Evolutionary conservation across 1,140 invertebrate species (phyloP).

Genomic region (Calliopsis andreniformis): DNA sequence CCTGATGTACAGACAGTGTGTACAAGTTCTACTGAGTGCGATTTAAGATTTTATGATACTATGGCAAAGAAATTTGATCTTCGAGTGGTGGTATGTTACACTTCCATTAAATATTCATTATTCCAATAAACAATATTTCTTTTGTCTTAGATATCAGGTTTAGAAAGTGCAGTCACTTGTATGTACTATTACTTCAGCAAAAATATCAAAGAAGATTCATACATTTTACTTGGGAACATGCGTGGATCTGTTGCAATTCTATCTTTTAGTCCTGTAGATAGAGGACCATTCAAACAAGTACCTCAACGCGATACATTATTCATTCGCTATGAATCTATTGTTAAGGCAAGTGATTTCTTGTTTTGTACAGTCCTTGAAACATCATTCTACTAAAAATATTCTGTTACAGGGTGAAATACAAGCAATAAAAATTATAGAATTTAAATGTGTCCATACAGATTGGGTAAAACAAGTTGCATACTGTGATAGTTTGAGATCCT

Average conservation of each 20-base stretch:
- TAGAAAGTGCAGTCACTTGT: conserved; percentile 70
- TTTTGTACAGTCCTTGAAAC: background rate
- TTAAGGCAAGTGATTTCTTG: conserved; percentile 73
- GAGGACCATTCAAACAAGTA: conserved; percentile 86
- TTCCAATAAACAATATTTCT: conserved; percentile 29
- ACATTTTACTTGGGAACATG: conserved; percentile 85
- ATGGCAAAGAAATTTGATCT: conserved; percentile 86
- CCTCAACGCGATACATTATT: conserved; percentile 82
- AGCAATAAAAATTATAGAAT: conserved; percentile 81
- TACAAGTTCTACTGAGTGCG: conserved; percentile 85
- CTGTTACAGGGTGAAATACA: conserved; percentile 65
- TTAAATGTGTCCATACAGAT: conserved; percentile 83
- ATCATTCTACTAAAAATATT: conserved; percentile 2
- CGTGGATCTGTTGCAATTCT: conserved; percentile 85
- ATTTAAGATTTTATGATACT: conserved; percentile 88
- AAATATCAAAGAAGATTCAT: conserved; percentile 82
- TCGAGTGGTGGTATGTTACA: conserved; percentile 77
- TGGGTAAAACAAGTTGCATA: conserved; percentile 85
- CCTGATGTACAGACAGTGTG: conserved; percentile 87
- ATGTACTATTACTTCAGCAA: conserved; percentile 86
- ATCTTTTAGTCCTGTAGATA: conserved; percentile 82
- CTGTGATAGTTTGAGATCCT: conserved; percentile 80
- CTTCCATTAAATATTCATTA: background rate
- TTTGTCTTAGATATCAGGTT: conserved; percentile 71
- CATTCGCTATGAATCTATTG: conserved; percentile 82